Conservation (phyloP, 2,888 invertebrate species). For the Sipha maydis region DNA sequence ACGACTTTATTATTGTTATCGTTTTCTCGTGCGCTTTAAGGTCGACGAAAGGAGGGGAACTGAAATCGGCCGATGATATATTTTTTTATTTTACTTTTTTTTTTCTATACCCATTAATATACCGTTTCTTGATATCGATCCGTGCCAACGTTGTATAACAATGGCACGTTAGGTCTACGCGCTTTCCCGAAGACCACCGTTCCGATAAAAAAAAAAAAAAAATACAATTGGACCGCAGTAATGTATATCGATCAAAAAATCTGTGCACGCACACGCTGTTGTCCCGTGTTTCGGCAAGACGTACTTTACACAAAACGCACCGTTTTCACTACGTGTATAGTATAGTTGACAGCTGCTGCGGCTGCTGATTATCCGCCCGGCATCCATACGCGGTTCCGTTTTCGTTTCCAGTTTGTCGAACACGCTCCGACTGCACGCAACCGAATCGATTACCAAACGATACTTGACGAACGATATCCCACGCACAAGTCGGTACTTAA, state of each 20-base stretch:
- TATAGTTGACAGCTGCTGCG: too few relatives aligned
- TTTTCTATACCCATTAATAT: neutral
- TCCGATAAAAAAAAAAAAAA: too few relatives aligned
- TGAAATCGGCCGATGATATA: neutral
- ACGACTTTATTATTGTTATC: neutral
- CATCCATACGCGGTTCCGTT: neutral
- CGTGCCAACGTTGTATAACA: too few relatives aligned
- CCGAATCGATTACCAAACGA: neutral
- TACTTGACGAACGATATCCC: neutral
- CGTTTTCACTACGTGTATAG: too few relatives aligned
- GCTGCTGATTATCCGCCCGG: too few relatives aligned
- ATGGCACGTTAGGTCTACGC: too few relatives aligned
- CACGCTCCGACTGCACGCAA: neutral
- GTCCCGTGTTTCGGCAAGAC: neutral
- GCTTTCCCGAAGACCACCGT: too few relatives aligned
- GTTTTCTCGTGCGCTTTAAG: too few relatives aligned
- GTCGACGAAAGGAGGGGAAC: too few relatives aligned
- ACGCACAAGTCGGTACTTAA: too few relatives aligned
- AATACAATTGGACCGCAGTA: too few relatives aligned
- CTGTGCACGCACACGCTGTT: neutral
- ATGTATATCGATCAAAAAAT: neutral
- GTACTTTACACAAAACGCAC: neutral
- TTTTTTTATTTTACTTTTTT: neutral
- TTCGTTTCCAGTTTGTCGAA: conserved; percentile 12
- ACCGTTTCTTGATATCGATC: too few relatives aligned